Conservation (phyloP, 2,113 vertebrate genomes). For the Oncorhynchus masou region DNA sequence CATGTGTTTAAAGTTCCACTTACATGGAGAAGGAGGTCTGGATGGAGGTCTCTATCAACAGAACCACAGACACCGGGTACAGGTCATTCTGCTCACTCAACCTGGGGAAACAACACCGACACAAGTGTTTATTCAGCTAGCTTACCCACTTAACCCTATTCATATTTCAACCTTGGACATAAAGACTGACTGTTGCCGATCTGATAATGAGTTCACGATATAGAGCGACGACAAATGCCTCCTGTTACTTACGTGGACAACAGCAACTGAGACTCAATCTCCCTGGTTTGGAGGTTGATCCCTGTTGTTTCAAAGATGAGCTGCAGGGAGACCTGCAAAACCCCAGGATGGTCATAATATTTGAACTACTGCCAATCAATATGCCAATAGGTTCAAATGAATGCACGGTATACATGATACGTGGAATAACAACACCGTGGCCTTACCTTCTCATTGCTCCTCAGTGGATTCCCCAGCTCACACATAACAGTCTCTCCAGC, state of each 20-base stretch:
- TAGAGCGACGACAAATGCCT: not conserved
- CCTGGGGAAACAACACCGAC: slow-evolving; percentile 61
- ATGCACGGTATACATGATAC: too few species aligned
- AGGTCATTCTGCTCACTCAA: slow-evolving; percentile 85
- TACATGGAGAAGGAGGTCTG: slow-evolving; percentile 78
- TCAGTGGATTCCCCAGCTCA: slow-evolving; percentile 89
- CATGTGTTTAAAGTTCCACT: slow-evolving; percentile 49
- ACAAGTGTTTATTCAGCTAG: not conserved
- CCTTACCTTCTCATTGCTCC: slow-evolving; percentile 77
- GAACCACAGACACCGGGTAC: slow-evolving; percentile 63
- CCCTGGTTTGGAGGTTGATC: slow-evolving; percentile 78
- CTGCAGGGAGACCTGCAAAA: slow-evolving; percentile 73
- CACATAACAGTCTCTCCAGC: slow-evolving; percentile 71
- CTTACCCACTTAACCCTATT: not conserved
- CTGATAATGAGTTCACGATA: not conserved
- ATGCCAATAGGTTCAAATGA: too few species aligned
- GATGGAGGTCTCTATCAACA: slow-evolving; percentile 83
- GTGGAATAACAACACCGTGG: not conserved
- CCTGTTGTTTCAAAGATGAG: slow-evolving; percentile 79
- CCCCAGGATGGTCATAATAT: not conserved
- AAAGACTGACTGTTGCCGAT: not conserved
- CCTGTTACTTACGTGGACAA: slow-evolving; percentile 85
- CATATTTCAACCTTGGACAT: slow-evolving; percentile 80
- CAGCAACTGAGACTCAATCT: slow-evolving; percentile 74
- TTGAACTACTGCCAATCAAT: too few species aligned